Evolutionary conservation across 1,140 invertebrate genomes (phyloP).

Genomic region (Psix sp.): DNA sequence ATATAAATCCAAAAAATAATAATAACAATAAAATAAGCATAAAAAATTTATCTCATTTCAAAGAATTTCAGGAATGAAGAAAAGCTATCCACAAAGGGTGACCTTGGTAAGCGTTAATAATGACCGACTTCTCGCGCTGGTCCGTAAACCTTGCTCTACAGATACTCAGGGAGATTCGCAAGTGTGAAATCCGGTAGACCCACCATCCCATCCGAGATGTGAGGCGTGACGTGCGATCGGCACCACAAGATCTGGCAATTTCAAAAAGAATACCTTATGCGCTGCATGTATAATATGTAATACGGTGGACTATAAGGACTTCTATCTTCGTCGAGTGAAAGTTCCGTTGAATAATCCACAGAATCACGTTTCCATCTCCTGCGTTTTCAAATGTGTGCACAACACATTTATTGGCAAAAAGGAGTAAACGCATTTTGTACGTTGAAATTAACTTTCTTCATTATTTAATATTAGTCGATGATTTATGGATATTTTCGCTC

Average conservation of each 20-base stretch:
- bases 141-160: conserved; percentile 56
- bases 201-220: conserved; percentile 26
- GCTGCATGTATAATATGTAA: conserved; percentile 55
- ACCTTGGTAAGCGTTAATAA: conserved; percentile 51
- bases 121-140: conserved; percentile 35
- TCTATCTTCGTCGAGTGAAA: conserved; percentile 61
- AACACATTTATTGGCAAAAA: conserved; percentile 45
- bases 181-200: conserved; percentile 21
- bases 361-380: conserved; percentile 60
- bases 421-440: conserved; percentile 18
- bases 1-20: too few relatives aligned
- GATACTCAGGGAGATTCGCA: conserved; percentile 31
- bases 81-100: conserved; percentile 28
- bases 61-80: conserved; percentile 32
- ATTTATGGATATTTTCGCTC: conserved; percentile 1
- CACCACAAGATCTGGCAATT: conserved; percentile 28
- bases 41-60: conserved; percentile 21
- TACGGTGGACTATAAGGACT: conserved; percentile 51
- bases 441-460: conserved; percentile 40
- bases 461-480: conserved; percentile 19
- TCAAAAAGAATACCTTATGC: conserved; percentile 54
- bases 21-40: conserved; percentile 18
- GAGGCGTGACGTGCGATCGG: conserved; percentile 4
- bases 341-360: conserved; percentile 59
- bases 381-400: conserved; percentile 38